These are phyloP conservation scores for Rallus limicola DNA, from an alignment of 2,113 vertebrate species.

Conservation along the genomic window DNA sequence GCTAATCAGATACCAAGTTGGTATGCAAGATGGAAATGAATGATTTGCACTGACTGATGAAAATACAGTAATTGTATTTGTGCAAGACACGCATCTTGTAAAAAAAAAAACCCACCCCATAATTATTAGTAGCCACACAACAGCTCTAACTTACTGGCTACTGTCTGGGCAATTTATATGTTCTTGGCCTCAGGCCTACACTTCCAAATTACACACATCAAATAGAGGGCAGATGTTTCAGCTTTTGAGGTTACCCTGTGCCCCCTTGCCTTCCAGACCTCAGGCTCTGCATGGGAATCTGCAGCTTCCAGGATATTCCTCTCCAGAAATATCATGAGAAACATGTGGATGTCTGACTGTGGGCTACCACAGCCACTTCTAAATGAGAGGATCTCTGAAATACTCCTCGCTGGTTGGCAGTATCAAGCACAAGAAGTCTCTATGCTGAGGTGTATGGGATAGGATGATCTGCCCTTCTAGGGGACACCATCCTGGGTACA, in stretches of 20 bases:
- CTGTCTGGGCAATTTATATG: not conserved
- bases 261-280: not conserved
- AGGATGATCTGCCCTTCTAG: not conserved
- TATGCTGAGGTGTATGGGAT: not conserved
- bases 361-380: not conserved
- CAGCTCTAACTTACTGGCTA: not conserved
- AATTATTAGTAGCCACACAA: not conserved
- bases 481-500: too few species aligned
- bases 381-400: not conserved
- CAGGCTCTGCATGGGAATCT: not conserved
- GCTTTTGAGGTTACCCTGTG: not conserved
- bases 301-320: not conserved
- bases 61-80: not conserved
- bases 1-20: conserved; percentile 52
- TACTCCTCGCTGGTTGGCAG: not conserved
- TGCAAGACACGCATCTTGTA: not conserved
- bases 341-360: not conserved
- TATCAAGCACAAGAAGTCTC: not conserved
- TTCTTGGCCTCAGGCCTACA: not conserved
- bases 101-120: not conserved
- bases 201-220: not conserved
- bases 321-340: not conserved
- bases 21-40: conserved; percentile 52
- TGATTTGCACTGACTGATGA: conserved; percentile 46
- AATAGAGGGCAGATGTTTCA: not conserved